Evolutionary conservation across 2,113 vertebrate species (phyloP).

Genomic region (Pteropus alecto): DNA sequence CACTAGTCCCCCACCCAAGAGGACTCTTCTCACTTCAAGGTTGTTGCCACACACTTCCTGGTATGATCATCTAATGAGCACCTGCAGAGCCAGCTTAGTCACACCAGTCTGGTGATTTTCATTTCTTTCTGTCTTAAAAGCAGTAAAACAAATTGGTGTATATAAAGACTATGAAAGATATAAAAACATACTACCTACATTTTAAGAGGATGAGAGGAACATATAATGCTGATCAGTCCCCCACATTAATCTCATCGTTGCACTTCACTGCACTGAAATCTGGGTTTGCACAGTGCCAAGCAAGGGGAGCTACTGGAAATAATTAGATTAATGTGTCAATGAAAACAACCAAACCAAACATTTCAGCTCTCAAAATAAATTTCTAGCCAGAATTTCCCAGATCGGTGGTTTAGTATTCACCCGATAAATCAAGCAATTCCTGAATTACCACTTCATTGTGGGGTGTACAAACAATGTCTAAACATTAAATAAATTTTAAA

Average conservation of each 20-base stretch:
- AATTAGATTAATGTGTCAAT: constrained; percentile 1
- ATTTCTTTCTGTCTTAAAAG: neutral
- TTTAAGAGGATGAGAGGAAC: neutral
- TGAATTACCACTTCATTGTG: constrained; percentile 3
- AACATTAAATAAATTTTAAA: constrained; percentile 5
- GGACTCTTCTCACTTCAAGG: neutral
- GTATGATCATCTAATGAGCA: neutral
- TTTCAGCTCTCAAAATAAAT: neutral
- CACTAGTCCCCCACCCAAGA: neutral
- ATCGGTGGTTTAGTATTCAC: neutral
- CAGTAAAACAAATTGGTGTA: neutral
- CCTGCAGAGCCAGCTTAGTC: neutral
- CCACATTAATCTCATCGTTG: neutral
- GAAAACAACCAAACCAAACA: neutral
- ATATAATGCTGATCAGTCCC: neutral
- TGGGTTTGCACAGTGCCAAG: neutral
- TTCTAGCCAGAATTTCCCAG: constrained; percentile 36
- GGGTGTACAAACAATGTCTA: neutral
- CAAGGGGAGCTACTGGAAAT: neutral
- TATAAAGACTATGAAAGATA: neutral
- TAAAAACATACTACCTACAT: neutral
- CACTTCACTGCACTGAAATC: neutral
- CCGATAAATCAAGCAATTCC: constrained; percentile 28
- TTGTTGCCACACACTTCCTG: neutral
- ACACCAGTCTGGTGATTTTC: neutral